A percentile compares a stretch with the other conserved stretches of the same genome.
Evolutionary conservation across 1,140 invertebrate genomes (phyloP).

Genomic region (Thaumetopoea pityocampa): DNA sequence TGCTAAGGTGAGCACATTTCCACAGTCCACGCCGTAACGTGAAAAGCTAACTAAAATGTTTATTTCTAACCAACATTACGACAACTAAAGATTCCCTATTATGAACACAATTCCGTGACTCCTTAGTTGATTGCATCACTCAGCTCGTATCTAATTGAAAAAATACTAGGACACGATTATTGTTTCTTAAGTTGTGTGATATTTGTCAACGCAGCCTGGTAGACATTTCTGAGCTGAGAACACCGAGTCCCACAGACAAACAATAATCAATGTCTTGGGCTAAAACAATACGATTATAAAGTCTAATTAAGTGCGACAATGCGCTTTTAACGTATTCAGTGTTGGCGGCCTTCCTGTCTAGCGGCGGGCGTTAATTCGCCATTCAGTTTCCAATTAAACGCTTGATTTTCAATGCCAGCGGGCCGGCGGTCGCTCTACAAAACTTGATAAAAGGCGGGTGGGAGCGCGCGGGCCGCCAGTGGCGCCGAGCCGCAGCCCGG

Average conservation of each 20-base stretch:
- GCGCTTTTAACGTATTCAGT: slow-evolving; percentile 52
- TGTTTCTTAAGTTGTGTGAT: slow-evolving; percentile 45
- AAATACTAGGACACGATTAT: slow-evolving; percentile 30
- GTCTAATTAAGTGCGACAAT: slow-evolving; percentile 43
- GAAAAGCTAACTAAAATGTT: background rate
- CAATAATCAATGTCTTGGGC: slow-evolving; percentile 13
- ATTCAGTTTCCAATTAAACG: slow-evolving; percentile 73
- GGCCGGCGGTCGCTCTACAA: slow-evolving; percentile 52
- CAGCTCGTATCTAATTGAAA: slow-evolving; percentile 34
- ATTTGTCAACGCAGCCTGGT: slow-evolving; percentile 19
- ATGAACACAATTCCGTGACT: slow-evolving; percentile 26
- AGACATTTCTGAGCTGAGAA: slow-evolving; percentile 22
- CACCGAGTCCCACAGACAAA: slow-evolving; percentile 11
- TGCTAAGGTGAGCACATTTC: background rate
- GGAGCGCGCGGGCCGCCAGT: slow-evolving; percentile 61
- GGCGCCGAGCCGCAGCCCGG: slow-evolving; percentile 43
- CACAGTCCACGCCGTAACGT: slow-evolving; percentile 2
- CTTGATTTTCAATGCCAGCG: slow-evolving; percentile 71
- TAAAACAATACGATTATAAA: slow-evolving; percentile 25
- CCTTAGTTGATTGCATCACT: slow-evolving; percentile 26
- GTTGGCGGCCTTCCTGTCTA: slow-evolving; percentile 61
- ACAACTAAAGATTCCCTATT: slow-evolving; percentile 5
- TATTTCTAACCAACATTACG: slow-evolving; percentile 8
- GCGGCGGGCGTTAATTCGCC: slow-evolving; percentile 54
- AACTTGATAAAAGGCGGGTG: slow-evolving; percentile 69